phyloP scores from a whole-genome alignment of 2,888 invertebrate species.

The Ecdyonurus torrentis region DNA sequence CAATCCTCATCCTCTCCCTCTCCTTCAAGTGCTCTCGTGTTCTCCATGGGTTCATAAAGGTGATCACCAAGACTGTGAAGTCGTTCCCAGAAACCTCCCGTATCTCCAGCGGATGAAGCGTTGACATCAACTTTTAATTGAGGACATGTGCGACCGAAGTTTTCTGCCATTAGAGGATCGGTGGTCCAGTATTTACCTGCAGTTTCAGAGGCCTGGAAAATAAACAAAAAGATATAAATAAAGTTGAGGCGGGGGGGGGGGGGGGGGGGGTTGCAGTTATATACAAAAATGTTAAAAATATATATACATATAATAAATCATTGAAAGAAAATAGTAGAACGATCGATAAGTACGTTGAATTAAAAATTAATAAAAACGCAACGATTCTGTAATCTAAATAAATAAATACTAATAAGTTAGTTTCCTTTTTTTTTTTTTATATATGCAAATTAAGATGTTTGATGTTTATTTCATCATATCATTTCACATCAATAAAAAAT shows the following conservation, averaged over 20 bases:
- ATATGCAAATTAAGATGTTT: too few relatives aligned
- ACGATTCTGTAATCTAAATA: too few relatives aligned
- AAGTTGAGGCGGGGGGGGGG: too few relatives aligned
- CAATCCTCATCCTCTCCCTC: constrained; percentile 7
- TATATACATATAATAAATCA: too few relatives aligned
- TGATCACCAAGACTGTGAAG: not conserved
- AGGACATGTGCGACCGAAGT: constrained; percentile 3
- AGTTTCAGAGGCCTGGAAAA: not conserved
- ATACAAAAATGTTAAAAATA: too few relatives aligned
- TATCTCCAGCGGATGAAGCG: not conserved
- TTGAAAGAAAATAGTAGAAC: too few relatives aligned
- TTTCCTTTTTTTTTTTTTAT: too few relatives aligned
- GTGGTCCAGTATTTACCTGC: not conserved
- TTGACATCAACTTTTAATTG: not conserved
- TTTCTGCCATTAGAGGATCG: not conserved
- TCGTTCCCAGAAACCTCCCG: not conserved
- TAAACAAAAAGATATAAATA: not conserved
- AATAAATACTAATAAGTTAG: too few relatives aligned
- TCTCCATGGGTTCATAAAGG: not conserved
- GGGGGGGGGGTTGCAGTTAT: not conserved
- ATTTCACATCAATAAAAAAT: too few relatives aligned
- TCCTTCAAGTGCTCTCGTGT: not conserved
- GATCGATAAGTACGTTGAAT: too few relatives aligned
- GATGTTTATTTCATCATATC: too few relatives aligned
- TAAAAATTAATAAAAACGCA: too few relatives aligned